phyloP scores from a whole-genome alignment of 2,797 vertebrate genomes.

The Coilia nasus region DNA sequence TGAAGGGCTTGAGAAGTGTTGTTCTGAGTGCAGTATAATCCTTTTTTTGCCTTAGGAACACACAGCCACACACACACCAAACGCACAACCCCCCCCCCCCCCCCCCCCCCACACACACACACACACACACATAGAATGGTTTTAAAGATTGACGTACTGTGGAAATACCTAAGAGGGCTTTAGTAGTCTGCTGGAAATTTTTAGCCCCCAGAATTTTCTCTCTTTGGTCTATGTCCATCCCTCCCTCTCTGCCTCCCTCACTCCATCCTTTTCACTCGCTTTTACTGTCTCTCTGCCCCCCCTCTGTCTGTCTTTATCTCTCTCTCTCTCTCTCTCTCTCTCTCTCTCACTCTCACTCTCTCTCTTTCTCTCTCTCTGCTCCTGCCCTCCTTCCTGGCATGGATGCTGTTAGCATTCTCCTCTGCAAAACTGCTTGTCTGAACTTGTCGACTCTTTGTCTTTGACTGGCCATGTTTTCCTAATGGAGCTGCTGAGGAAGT shows the following conservation, averaged over 20 bases:
- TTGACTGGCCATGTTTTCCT: conserved; percentile 68
- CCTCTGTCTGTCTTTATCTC: not conserved
- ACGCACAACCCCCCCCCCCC: not conserved
- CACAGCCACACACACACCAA: not conserved
- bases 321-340: not conserved
- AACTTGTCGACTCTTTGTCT: conserved; percentile 26
- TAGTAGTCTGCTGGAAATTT: not conserved
- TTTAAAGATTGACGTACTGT: not conserved
- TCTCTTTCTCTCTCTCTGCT: not conserved
- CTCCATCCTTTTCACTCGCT: not conserved
- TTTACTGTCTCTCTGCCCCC: not conserved
- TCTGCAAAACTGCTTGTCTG: not conserved
- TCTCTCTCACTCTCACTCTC: not conserved
- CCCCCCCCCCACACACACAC: not conserved
- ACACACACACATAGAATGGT: not conserved
- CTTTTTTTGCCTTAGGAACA: not conserved
- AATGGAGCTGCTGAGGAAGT: too few species aligned
- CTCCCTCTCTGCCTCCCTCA: not conserved
- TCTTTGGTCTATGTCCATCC: not conserved
- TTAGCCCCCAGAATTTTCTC: not conserved
- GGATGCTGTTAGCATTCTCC: not conserved
- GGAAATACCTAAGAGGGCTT: not conserved
- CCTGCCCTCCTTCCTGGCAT: not conserved
- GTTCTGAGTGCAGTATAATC: not conserved
- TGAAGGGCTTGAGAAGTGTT: not conserved